Evolutionary conservation across 2,797 vertebrate species (phyloP).

Genomic region (Eulemur coronatus): DNA sequence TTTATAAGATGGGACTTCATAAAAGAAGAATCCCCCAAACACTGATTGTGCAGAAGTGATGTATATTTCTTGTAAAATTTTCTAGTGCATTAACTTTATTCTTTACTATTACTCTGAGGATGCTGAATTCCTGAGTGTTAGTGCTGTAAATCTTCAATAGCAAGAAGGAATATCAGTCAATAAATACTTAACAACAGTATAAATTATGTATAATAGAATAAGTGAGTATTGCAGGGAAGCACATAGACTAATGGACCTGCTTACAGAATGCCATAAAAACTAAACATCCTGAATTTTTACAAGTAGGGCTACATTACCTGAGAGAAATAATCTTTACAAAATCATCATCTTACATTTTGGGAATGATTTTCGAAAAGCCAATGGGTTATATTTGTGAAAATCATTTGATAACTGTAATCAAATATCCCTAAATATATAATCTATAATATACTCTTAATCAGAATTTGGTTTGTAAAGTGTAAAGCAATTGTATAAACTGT

Average conservation of each 20-base stretch:
- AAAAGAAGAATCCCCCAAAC: conserved; percentile 40
- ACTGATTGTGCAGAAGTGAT: background rate
- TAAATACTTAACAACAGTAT: conserved; percentile 70
- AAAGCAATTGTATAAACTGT: conserved; percentile 68
- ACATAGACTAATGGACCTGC: conserved; percentile 46
- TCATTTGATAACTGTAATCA: conserved; percentile 66
- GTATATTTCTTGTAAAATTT: background rate
- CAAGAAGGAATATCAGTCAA: conserved; percentile 62
- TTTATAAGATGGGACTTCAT: conserved; percentile 19
- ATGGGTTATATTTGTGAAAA: conserved; percentile 52
- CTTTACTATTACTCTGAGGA: conserved; percentile 46
- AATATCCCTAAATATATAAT: conserved; percentile 54
- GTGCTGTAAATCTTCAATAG: conserved; percentile 64
- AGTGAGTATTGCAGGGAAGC: conserved; percentile 32
- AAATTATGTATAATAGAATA: conserved; percentile 65
- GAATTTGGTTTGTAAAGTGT: conserved; percentile 70
- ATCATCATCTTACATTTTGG: conserved; percentile 32
- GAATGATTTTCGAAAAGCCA: conserved; percentile 55
- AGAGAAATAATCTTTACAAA: conserved; percentile 42
- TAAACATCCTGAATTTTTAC: conserved; percentile 26
- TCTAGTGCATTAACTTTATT: conserved; percentile 60
- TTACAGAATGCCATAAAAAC: conserved; percentile 44
- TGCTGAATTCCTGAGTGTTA: conserved; percentile 43
- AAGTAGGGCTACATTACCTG: background rate
- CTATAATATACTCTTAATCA: conserved; percentile 57